Percentiles rank a stretch among this genome's conserved stretches.
Conservation (phyloP, 2,888 invertebrate species). For the Drosophila paramelanica region DNA sequence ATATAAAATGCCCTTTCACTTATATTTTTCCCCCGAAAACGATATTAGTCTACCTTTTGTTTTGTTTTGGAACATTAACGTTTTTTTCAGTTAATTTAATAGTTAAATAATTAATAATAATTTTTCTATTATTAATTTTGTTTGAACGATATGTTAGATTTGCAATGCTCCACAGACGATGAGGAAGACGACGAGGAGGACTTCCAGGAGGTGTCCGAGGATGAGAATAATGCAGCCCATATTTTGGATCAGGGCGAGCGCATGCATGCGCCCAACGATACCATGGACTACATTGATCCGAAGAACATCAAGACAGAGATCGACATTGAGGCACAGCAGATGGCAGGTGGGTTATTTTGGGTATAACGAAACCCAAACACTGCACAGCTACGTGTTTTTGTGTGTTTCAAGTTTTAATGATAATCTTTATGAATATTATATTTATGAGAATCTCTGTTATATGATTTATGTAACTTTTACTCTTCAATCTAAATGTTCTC, state of each 20-base stretch:
- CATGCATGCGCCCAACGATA: conserved; percentile 59
- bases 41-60: conserved; percentile 5
- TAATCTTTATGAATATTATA: conserved; percentile 2
- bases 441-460: conserved; percentile 2
- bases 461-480: conserved; percentile 25
- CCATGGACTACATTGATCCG: conserved; percentile 75
- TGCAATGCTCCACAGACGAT: conserved; percentile 90
- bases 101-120: not conserved
- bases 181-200: conserved; percentile 88
- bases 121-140: not conserved
- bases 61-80: not conserved
- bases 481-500: conserved; percentile 45
- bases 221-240: conserved; percentile 86
- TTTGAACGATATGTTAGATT: conserved; percentile 84
- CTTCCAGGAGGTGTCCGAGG: conserved; percentile 87
- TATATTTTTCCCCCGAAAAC: not conserved
- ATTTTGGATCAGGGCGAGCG: conserved; percentile 84
- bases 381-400: conserved; percentile 5
- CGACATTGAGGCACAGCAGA: conserved; percentile 75
- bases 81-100: conserved; percentile 33
- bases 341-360: conserved; percentile 68
- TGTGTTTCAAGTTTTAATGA: conserved; percentile 8
- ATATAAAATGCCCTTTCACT: not conserved
- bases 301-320: conserved; percentile 80
- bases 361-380: not conserved